These are phyloP conservation scores for Rhodeus uyekii DNA, from an alignment of 2,797 vertebrate species.

Conservation along the genomic window DNA sequence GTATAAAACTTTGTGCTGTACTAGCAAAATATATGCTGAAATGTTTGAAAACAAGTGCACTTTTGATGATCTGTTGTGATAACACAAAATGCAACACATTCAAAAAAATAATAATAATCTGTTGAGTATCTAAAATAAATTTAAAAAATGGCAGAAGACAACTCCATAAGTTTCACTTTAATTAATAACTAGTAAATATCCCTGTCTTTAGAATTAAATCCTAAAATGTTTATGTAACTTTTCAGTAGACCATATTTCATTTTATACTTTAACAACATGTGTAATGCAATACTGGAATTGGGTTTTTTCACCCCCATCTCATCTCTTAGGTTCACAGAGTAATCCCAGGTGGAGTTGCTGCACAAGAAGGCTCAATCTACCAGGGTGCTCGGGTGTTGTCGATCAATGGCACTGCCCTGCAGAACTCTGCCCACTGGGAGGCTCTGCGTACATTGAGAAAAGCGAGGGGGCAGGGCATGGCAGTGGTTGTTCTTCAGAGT, in stretches of 20 bases:
- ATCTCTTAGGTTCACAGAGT: slow-evolving; percentile 76
- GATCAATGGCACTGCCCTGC: slow-evolving; percentile 77
- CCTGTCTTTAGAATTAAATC: neutral
- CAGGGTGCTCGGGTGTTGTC: slow-evolving; percentile 79
- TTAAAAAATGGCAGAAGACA: neutral
- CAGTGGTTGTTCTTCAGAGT: slow-evolving; percentile 78
- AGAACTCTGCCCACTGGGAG: slow-evolving; percentile 72
- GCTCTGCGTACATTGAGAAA: slow-evolving; percentile 72
- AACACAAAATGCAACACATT: neutral
- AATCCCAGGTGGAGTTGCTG: slow-evolving; percentile 74
- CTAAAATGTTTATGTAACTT: neutral
- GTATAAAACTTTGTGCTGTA: too few species aligned
- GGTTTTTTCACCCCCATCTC: neutral
- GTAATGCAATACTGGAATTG: neutral
- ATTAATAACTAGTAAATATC: neutral
- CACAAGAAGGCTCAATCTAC: slow-evolving; percentile 76
- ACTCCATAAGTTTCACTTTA: neutral
- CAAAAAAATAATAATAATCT: neutral
- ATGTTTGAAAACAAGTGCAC: too few species aligned
- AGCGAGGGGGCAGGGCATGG: slow-evolving; percentile 69
- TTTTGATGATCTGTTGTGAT: too few species aligned
- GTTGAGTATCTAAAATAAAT: neutral
- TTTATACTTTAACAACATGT: neutral
- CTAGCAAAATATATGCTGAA: too few species aligned
- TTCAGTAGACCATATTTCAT: neutral